Conservation (phyloP, 2,113 vertebrate species). For the Gymnocephalus cernua region DNA sequence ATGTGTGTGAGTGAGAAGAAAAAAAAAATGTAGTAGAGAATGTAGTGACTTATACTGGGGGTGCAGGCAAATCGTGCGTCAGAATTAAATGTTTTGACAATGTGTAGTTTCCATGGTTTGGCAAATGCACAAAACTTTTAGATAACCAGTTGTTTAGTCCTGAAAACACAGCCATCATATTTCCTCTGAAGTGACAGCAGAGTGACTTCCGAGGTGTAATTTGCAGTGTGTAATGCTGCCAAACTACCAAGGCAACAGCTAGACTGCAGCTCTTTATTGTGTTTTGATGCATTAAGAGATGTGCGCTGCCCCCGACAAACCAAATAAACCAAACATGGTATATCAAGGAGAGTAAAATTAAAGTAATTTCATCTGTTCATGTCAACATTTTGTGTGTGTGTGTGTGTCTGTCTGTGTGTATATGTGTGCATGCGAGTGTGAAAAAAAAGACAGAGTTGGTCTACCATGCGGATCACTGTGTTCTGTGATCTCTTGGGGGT, state of each 20-base stretch:
- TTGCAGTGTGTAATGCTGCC: not conserved
- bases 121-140: not conserved
- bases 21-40: not conserved
- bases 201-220: constrained; percentile 1
- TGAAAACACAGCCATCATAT: not conserved
- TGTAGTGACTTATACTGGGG: not conserved
- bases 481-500: constrained; percentile 25
- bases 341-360: not conserved
- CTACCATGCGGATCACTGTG: constrained; percentile 27
- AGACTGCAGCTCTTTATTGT: not conserved
- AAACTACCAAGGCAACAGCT: not conserved
- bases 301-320: not conserved
- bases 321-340: not conserved
- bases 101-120: not conserved
- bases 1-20: not conserved
- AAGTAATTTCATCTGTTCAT: not conserved
- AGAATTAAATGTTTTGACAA: not conserved
- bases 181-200: not conserved
- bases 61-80: not conserved
- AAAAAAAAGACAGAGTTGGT: constrained; percentile 21
- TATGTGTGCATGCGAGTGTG: not conserved
- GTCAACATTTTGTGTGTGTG: not conserved
- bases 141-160: not conserved
- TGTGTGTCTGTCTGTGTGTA: not conserved
- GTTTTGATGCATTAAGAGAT: not conserved